Base-by-base conservation (phyloP, 2,797 vertebrate genomes). In the Gouania willdenowi region DNA sequence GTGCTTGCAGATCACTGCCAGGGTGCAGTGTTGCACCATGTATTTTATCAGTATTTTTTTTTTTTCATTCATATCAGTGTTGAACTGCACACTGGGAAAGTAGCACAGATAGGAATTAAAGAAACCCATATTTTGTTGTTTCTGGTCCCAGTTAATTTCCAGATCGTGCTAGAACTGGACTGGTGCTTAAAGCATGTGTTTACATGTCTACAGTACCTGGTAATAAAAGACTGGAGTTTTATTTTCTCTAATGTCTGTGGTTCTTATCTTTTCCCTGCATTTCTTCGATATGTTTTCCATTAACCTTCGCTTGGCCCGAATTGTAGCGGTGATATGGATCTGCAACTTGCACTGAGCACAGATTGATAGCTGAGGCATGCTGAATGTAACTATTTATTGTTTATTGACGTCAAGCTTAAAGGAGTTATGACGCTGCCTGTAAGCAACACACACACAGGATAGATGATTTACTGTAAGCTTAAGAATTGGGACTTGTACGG, bases 1-100 rank as follows among this genome's bases (percentile, higher is more conserved):
- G 23, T 55, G 7, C 19, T 24, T 28, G 6, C 6, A 36, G 5
- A 13, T 11, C 8, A 11, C 43, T 21, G 27, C 28, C 55, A 85
- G 84, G 59, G 71, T 82, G 75, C 77, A 79, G 79, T 56, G 34
- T 76, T 66, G 46, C 21, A 51, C 46, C 31, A 37, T 49, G 27
- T 6, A 24, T 25, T 46, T 12, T 5, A 24, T 25, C 46, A 60
- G 43, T 55, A 50, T 42, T 29, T 56, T 41, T 41, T 37, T 36
- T 6, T 26, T 32, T 12, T 30, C n/a, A 25, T 36, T 41, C 11
- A 30, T 15, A 9, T 15, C 19, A 50, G 21, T 22, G 8, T 37
- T 1, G 2, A 42, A 5, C 1, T 14, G 38, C 32, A 26, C 5
- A 12, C 3, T 32, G 32, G n/a, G n/a, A n/a, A n/a, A n/a, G 5